Base-by-base conservation (phyloP, 2,797 vertebrate genomes). In the Mareca penelope region DNA sequence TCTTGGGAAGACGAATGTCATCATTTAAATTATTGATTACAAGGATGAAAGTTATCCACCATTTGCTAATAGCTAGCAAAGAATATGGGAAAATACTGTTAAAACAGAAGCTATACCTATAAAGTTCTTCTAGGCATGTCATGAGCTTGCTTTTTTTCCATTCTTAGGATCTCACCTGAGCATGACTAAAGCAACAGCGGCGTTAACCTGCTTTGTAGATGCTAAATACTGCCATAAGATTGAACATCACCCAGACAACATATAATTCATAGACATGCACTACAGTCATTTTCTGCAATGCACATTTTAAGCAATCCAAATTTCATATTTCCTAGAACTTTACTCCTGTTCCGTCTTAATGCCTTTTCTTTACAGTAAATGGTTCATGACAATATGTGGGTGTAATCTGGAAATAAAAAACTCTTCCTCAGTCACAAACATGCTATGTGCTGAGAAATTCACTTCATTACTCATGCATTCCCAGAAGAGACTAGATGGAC, bases 381-480 rank as follows among this genome's bases (percentile, higher is more conserved):
- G 46, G 33, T 53, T 88, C 53, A n/a, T 44, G 21, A 50, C 9
- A 72, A 40, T 12, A 64, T 8, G 15, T 67, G 88, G 73, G 72
- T 91, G 60, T 86, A 77, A 88, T 77, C 68, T 84, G 90, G 83
- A 91, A 90, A 73, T 1, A 4, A 93, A 94, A 86, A 63, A 29
- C 28, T 61, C 19, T 61, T 78, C 76, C 69, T 85, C 60, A 88
- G n/a, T 91, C 56, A 23, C 29, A 60, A 15, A 60, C 87, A 39
- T 5, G 35, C 14, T 5, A 1, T 6, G 19, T 39, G 37, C 44
- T 1, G 12, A 84, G 73, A 86, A 90, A 35, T 76, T 67, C 3
- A 23, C 61, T 86, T 83, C 50, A 79, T 90, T 91, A 94, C 76
- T 91, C 90, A 91, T 50, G 52, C 31, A 50, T 84, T 93, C 85